Conservation (phyloP, 2,113 vertebrate genomes). For the Hepsetus odoe region DNA sequence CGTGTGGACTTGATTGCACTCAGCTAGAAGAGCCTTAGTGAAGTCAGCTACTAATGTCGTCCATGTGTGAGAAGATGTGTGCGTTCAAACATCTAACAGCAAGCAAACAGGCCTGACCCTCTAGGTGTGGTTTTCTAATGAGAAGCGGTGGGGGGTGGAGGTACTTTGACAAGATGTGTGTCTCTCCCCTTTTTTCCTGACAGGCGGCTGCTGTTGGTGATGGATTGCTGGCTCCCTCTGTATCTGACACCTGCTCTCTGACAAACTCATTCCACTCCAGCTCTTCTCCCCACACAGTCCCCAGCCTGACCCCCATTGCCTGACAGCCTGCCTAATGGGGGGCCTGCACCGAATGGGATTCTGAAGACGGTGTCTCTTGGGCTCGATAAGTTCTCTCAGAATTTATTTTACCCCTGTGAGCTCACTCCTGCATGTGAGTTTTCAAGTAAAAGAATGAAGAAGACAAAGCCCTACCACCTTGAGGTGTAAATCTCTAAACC, state of each 20-base stretch:
- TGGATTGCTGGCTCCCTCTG: constrained; percentile 66
- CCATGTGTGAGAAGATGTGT: neutral
- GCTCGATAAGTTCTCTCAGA: constrained; percentile 47
- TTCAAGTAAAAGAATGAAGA: neutral
- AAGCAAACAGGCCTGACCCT: neutral
- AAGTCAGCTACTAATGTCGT: too few relatives aligned
- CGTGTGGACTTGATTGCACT: too few relatives aligned
- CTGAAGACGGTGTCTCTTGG: constrained; percentile 4
- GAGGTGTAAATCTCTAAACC: neutral
- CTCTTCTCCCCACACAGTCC: constrained; percentile 26
- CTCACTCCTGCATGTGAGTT: constrained; percentile 28
- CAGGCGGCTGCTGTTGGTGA: constrained; percentile 61
- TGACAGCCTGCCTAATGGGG: constrained; percentile 47
- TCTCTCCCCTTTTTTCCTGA: constrained; percentile 6
- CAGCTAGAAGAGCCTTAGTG: too few relatives aligned
- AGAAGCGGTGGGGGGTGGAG: constrained; percentile 36
- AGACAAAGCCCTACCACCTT: neutral
- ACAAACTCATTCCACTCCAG: constrained; percentile 66
- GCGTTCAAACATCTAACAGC: constrained; percentile 4
- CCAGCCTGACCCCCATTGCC: constrained; percentile 32
- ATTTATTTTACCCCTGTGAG: constrained; percentile 33
- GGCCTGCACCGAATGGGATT: constrained; percentile 34
- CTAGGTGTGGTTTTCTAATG: constrained; percentile 49
- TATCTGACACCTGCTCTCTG: constrained; percentile 65
- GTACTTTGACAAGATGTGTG: constrained; percentile 35